Evolutionary conservation across 2,888 invertebrate species (phyloP), one percentile per base, ranked within the genome.

Genomic region (Drosophila pegasa): DNA sequence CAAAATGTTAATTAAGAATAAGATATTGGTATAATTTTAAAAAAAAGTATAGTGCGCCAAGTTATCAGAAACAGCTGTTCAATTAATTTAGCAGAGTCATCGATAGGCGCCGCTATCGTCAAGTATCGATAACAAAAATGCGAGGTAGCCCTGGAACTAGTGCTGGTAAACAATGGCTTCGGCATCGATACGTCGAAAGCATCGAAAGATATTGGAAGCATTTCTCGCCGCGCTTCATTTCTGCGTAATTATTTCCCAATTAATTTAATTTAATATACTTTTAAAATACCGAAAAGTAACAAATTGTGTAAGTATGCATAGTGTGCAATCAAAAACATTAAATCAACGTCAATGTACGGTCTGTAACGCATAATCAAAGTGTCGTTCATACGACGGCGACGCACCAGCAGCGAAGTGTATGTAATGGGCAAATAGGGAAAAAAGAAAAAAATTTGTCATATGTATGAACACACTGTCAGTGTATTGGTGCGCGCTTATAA

Each of bases 171-270:
- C 43, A 52, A 41, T 38, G 16, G 29, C n/a, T 37, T 47, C 8
- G 16, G 58, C 60, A 74, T 74, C 74, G 75, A 75, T 75, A 71
- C 48, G 40, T 62, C 37, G 8, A 65, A 62, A 71, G 76, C 61
- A 71, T 75, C 71, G 75, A 56, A 59, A 74, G 54, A 40, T 64
- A 71, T 65, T 62, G 74, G 62, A 66, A 76, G 68, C 75, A 78
- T 73, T 77, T 73, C 59, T 75, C 73, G 80, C 73, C 78, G 84
- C 84, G 82, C 67, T 75, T 79, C 64, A 70, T 48, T 68, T 75
- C 82, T 81, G 82, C 80, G 82, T 81, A 81, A 85, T 85, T 78
- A 71, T 80, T 83, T 78, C 59, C 76, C 61, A 75, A 65, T 75
- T 64, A 55, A 70, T 64, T 55, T 50, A 78, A 66, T 56, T 58